Evolutionary conservation across 1,140 invertebrate species (phyloP), one percentile per base, ranked within the genome.

Genomic region (Aphaenogaster rudis): DNA sequence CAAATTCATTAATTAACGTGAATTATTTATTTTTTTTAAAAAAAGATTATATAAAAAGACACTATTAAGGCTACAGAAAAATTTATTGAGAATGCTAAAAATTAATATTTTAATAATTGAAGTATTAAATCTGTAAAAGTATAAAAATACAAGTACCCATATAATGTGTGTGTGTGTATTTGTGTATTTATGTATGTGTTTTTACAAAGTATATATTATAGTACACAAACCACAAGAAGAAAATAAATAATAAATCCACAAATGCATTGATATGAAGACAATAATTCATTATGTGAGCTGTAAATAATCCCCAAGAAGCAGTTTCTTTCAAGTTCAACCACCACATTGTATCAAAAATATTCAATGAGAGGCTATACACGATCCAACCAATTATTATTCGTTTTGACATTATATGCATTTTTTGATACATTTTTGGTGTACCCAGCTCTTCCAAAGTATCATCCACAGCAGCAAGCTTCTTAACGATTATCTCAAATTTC

Each of bases 191-290:
- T 28, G 28, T 28, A 28, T 28, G 28, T 28, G 28, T 28, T 28
- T 28, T 28, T 0, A 28, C 28, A 28, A 28, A 28, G 28, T 28
- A 28, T 28, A 28, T 0, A 28, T 28, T 28, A 28, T 28, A 28
- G 28, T 21, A 45, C 61, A 57, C 74, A 28, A 61, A 72, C 69
- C 69, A 72, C 36, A 72, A 72, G 3, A 72, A 1, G 3, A 52
- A 52, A 17, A 7, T 72, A 72, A 72, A 72, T 11, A 72, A 4
- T 36, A 52, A 52, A 4, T 72, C 13, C 7, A 36, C 5, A 5
- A 72, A 52, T 3, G 15, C 5, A n/a, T 72, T 72, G 15, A 50
- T 36, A 9, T 72, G 21, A 13, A 0, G 0, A 21, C 69, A 50
- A 15, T 52, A 6, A 72, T 72, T 72, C 8, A 52, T 1, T 42